Evolutionary conservation across 2,797 vertebrate species (phyloP).

Genomic region (Buceros bicornis): DNA sequence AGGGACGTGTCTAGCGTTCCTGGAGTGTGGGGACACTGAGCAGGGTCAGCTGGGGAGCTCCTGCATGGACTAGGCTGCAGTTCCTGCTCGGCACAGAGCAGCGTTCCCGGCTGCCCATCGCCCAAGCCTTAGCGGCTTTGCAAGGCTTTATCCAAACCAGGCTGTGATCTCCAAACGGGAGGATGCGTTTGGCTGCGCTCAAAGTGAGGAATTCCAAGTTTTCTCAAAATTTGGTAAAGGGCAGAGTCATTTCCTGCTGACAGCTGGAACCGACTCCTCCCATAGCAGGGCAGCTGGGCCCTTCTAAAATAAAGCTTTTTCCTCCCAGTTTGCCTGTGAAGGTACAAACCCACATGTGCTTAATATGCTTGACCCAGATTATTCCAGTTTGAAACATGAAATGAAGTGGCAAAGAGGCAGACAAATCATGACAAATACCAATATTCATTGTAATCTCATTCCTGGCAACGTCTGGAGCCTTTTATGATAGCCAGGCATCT

Average conservation of each 20-base stretch:
- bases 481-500: slow-evolving; percentile 75
- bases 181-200: background rate
- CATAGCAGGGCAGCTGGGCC: background rate
- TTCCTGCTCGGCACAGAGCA: slow-evolving; percentile 39
- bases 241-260: slow-evolving; percentile 56
- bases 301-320: background rate
- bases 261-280: slow-evolving; percentile 55
- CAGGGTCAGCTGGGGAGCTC: background rate
- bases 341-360: slow-evolving; percentile 25
- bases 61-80: slow-evolving; percentile 17
- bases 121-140: background rate
- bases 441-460: slow-evolving; percentile 78
- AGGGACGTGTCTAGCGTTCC: accelerated
- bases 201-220: slow-evolving; percentile 68
- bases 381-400: slow-evolving; percentile 42
- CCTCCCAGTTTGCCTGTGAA: background rate
- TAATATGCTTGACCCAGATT: slow-evolving; percentile 14
- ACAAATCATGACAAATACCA: slow-evolving; percentile 75
- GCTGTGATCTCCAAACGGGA: slow-evolving; percentile 42
- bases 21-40: accelerated
- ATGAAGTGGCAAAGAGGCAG: slow-evolving; percentile 60
- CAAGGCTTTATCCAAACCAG: slow-evolving; percentile 41
- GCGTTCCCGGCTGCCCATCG: background rate
- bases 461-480: slow-evolving; percentile 75
- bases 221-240: slow-evolving; percentile 68